Evolutionary conservation across 1,140 invertebrate genomes (phyloP).

Genomic region (Dreissena rostriformis): DNA sequence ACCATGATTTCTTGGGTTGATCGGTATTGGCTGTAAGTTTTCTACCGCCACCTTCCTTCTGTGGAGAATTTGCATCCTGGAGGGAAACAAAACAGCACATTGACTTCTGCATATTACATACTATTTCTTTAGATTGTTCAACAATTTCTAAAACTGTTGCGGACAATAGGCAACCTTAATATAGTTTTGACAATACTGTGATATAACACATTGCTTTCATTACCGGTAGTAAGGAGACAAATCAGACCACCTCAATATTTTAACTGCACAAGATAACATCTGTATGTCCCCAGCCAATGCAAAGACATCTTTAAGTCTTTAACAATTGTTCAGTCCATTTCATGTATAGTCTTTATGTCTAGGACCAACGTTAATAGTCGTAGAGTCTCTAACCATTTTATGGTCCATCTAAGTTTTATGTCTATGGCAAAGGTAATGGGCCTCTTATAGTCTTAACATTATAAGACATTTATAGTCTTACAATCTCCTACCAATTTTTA

Average conservation of each 20-base stretch:
- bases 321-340: constrained; percentile 40
- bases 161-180: not conserved
- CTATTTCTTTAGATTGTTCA: not conserved
- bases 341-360: no score
- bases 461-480: no score
- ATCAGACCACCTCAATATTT: not conserved
- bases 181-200: not conserved
- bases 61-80: constrained; percentile 71
- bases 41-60: constrained; percentile 62
- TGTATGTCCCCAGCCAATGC: not conserved
- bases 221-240: not conserved
- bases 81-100: no score
- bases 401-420: no score
- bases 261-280: not conserved
- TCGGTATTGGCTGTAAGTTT: constrained; percentile 68
- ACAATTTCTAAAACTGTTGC: not conserved
- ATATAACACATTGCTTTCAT: not conserved
- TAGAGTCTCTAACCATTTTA: no score
- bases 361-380: no score
- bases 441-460: no score
- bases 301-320: not conserved
- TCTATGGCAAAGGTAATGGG: no score
- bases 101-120: no score
- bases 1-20: constrained; percentile 72
- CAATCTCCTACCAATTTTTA: no score